Evolutionary conservation across 2,888 invertebrate genomes (phyloP).

Genomic region (Trimorus sp.): DNA sequence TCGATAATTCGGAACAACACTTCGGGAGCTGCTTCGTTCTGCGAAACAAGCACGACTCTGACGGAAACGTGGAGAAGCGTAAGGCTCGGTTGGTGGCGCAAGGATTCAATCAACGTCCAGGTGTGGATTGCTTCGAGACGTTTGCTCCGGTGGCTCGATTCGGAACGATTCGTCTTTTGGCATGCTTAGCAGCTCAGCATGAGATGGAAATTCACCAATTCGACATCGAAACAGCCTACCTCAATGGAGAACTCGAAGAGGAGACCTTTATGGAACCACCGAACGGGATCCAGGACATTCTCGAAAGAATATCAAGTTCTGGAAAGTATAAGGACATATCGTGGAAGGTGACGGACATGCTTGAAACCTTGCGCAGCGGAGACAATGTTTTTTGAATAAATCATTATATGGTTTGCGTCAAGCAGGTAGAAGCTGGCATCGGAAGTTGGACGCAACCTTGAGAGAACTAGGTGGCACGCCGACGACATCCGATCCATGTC

Average conservation of each 20-base stretch:
- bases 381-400: conserved; percentile 5
- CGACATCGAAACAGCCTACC: conserved; percentile 59
- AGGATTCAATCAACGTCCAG: conserved; percentile 63
- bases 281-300: conserved; percentile 7
- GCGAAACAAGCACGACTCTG: conserved; percentile 56
- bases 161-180: conserved; percentile 64
- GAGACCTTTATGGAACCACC: conserved; percentile 66
- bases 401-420: conserved; percentile 34
- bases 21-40: conserved; percentile 35
- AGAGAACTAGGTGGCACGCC: conserved; percentile 1
- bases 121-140: conserved; percentile 65
- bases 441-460: conserved; percentile 22
- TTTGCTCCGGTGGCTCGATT: conserved; percentile 65
- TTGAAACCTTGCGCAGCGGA: conserved; percentile 30
- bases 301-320: background rate
- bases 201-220: conserved; percentile 66
- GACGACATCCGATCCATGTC: conserved; percentile 7
- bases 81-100: conserved; percentile 66
- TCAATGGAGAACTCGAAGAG: conserved; percentile 10
- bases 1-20: conserved; percentile 33
- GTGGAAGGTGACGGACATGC: conserved; percentile 41
- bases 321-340: conserved; percentile 21
- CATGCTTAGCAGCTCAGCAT: conserved; percentile 62
- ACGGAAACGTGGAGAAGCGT: conserved; percentile 61
- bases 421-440: conserved; percentile 61